Evolutionary conservation across 1,140 invertebrate genomes (phyloP).

Genomic region (Penaeus chinensis): DNA sequence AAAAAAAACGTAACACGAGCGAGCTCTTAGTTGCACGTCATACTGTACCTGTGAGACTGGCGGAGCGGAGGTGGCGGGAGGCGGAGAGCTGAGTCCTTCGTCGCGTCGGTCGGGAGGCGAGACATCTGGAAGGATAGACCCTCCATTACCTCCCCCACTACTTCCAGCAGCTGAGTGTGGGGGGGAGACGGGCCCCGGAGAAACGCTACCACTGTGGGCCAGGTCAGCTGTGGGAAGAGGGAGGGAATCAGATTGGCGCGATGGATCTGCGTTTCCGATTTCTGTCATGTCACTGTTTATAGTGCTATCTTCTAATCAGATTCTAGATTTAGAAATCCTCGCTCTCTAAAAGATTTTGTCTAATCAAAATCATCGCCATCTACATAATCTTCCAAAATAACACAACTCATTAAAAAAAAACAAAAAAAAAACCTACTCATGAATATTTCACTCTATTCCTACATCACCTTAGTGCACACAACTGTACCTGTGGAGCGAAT

Average conservation of each 20-base stretch:
- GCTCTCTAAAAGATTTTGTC: too few relatives aligned
- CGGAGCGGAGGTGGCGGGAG: conserved; percentile 41
- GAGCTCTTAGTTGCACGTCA: too few relatives aligned
- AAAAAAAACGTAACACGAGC: neutral
- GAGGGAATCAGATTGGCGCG: conserved; percentile 33
- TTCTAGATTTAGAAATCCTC: too few relatives aligned
- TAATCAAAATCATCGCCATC: too few relatives aligned
- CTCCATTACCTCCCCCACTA: conserved; percentile 78
- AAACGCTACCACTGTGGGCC: conserved; percentile 65
- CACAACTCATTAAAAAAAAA: neutral
- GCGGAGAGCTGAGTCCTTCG: conserved; percentile 76
- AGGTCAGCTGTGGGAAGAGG: conserved; percentile 60
- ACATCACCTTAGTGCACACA: neutral
- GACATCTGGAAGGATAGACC: conserved; percentile 83
- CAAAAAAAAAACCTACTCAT: neutral
- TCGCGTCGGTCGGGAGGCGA: conserved; percentile 79
- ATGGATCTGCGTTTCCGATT: conserved; percentile 69
- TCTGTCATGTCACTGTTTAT: neutral
- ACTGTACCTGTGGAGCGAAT: conserved; percentile 85
- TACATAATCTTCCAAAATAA: too few relatives aligned
- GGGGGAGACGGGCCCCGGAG: conserved; percentile 68
- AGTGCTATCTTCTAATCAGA: neutral
- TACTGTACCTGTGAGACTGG: conserved; percentile 47
- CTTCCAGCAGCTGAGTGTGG: conserved; percentile 71
- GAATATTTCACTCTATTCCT: too few relatives aligned